phyloP scores from a whole-genome alignment of 2,888 invertebrate genomes.

The Atethmia centrago region DNA sequence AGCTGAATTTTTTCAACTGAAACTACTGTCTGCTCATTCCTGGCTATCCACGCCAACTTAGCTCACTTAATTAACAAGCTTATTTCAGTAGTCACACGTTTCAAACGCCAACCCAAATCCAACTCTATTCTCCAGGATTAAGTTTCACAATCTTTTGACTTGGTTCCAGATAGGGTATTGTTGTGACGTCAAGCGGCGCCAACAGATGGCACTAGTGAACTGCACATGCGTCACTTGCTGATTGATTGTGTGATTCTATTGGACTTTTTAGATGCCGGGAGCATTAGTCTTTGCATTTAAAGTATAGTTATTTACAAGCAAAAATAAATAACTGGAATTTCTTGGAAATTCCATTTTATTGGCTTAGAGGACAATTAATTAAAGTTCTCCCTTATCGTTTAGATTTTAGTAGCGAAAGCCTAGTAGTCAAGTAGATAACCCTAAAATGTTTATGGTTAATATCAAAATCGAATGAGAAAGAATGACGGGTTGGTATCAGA shows the following conservation, averaged over 20 bases:
- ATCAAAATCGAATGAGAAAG: too few species aligned
- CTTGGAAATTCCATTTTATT: background rate
- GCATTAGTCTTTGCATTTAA: constrained; percentile 20
- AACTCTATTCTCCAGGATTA: background rate
- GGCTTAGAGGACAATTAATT: background rate
- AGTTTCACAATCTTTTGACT: background rate
- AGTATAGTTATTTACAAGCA: too few species aligned
- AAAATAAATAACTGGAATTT: too few species aligned
- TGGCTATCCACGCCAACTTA: constrained; percentile 17
- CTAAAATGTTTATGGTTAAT: too few species aligned
- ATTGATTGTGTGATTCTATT: constrained; percentile 72
- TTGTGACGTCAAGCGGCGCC: constrained; percentile 73
- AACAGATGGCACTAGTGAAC: constrained; percentile 77
- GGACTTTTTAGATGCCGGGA: constrained; percentile 69
- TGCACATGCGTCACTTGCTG: constrained; percentile 73
- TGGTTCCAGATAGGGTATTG: constrained; percentile 8
- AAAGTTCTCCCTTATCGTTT: too few species aligned
- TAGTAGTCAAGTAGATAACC: too few species aligned
- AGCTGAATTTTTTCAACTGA: background rate
- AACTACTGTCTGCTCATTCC: constrained; percentile 33
- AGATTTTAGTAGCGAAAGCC: background rate
- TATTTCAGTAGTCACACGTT: constrained; percentile 11
- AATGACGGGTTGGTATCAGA: too few species aligned
- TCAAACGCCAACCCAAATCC: background rate
- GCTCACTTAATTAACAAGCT: constrained; percentile 22